phyloP scores from a whole-genome alignment of 2,113 vertebrate species.

The Cettia cetti region DNA sequence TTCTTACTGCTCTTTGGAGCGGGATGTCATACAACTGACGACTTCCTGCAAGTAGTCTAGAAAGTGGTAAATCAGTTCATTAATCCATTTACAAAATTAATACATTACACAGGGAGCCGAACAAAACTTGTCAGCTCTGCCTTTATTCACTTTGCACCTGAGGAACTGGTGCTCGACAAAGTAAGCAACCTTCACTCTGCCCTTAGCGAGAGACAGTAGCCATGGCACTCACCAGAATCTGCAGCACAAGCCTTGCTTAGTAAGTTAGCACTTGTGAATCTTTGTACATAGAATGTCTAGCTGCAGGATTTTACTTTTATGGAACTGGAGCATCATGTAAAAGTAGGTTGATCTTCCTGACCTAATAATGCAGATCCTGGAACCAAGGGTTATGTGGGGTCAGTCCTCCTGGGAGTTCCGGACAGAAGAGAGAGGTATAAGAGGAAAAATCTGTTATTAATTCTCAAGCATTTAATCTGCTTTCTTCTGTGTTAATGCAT shows the following conservation, averaged over 20 bases:
- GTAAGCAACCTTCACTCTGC: background rate
- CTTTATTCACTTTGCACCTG: background rate
- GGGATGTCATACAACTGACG: background rate
- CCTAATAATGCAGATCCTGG: background rate
- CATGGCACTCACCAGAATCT: background rate
- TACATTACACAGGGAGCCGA: background rate
- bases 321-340: background rate
- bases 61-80: conserved; percentile 9
- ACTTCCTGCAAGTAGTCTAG: background rate
- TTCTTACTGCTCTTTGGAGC: background rate
- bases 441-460: background rate
- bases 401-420: background rate
- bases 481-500: background rate
- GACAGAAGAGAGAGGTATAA: background rate
- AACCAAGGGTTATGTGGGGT: background rate
- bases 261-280: background rate
- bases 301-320: background rate
- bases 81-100: conserved; percentile 7
- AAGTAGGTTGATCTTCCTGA: background rate
- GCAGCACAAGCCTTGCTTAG: background rate
- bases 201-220: background rate
- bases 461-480: background rate
- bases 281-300: background rate
- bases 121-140: conserved; percentile 4
- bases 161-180: background rate